phyloP scores from a whole-genome alignment of 2,113 vertebrate genomes.

The cat (Felis catus) region F.catus_Fca126_mat1.0 CM031421.1:21154501-21155000 shows the following conservation, averaged over 20 bases:
- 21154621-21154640: too few relatives aligned
- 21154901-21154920: not conserved
- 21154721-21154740: not conserved
- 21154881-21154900: not conserved
- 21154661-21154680: too few relatives aligned
- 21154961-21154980: not conserved
- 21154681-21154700: too few relatives aligned
- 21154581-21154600: too few relatives aligned
- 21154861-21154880: not conserved
- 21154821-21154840: not conserved
- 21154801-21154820: not conserved
- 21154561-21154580: too few relatives aligned
- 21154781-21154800: not conserved
- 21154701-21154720: too few relatives aligned
- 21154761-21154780: not conserved
- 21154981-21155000: not conserved
- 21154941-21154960: not conserved
- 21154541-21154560: too few relatives aligned
- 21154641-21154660: too few relatives aligned
- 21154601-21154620: too few relatives aligned
- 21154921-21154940: not conserved
- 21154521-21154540: too few relatives aligned
- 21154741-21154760: not conserved
- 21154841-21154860: not conserved
- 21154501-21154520: too few relatives aligned